These are phyloP conservation scores for Caenorhabditis sp. DNA, from an alignment of 2,888 invertebrate species.

Conservation along the genomic window DNA sequence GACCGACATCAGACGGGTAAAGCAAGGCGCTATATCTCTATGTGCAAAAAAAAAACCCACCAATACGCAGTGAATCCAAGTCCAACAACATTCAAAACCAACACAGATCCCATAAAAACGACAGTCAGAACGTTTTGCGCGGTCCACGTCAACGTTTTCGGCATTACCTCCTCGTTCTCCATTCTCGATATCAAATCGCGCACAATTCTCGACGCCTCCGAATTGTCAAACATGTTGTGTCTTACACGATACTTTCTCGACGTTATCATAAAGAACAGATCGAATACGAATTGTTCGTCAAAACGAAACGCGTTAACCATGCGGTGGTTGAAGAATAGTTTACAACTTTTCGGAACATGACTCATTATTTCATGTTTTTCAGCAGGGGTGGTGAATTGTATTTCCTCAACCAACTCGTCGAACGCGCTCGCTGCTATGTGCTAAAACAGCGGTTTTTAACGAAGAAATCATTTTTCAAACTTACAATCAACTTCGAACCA, in stretches of 20 bases:
- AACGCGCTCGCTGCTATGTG: constrained; percentile 7
- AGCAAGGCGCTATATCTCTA: no score
- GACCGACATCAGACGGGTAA: no score
- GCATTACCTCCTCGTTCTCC: background rate
- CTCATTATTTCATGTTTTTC: constrained; percentile 2
- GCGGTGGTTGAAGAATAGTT: constrained; percentile 1
- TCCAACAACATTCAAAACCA: constrained; percentile 25
- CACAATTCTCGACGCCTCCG: constrained; percentile 7
- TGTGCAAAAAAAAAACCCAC: no score
- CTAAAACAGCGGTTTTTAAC: background rate
- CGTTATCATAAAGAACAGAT: constrained; percentile 13
- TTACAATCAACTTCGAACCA: constrained; percentile 14
- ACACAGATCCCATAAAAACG: constrained; percentile 11
- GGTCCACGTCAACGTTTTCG: constrained; percentile 7
- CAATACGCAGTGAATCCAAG: constrained; percentile 25
- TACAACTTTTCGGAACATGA: constrained; percentile 4
- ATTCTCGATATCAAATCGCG: background rate
- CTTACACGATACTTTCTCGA: background rate
- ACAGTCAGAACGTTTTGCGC: background rate
- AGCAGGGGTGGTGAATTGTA: background rate
- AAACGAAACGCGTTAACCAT: constrained; percentile 9
- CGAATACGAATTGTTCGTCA: constrained; percentile 6
- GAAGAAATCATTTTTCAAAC: background rate
- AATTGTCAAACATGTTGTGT: background rate
- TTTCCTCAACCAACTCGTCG: constrained; percentile 6